Evolutionary conservation across 2,797 vertebrate genomes (phyloP).

Genomic region (Myotis myotis): DNA sequence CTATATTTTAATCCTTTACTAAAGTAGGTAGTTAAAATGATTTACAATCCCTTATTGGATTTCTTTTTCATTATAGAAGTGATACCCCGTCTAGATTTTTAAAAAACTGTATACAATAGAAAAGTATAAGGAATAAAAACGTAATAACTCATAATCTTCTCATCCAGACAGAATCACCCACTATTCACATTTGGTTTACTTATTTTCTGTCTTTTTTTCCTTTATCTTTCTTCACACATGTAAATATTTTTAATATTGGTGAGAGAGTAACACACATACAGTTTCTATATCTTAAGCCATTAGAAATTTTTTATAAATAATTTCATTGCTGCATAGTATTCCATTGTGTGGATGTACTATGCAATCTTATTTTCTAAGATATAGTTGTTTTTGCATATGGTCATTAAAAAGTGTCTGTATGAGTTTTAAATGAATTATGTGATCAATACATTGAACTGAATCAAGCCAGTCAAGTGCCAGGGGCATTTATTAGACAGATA

Average conservation of each 20-base stretch:
- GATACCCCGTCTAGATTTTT: background rate
- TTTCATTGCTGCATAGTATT: background rate
- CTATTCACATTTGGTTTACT: background rate
- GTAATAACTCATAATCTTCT: background rate
- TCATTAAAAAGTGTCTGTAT: background rate
- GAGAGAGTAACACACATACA: background rate
- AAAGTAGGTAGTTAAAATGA: slow-evolving; percentile 16
- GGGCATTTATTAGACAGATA: slow-evolving; percentile 19
- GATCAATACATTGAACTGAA: slow-evolving; percentile 24
- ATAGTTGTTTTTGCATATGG: background rate
- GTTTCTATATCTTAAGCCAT: background rate
- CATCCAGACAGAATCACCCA: background rate
- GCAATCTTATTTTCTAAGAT: background rate
- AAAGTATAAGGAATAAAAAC: slow-evolving; percentile 31
- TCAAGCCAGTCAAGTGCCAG: slow-evolving; percentile 9
- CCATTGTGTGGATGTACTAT: background rate
- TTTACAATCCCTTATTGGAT: background rate
- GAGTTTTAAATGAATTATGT: slow-evolving; percentile 33
- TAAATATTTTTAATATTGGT: background rate
- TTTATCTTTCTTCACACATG: slow-evolving; percentile 2
- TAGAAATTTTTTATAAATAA: background rate
- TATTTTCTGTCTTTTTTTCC: background rate
- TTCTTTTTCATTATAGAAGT: slow-evolving; percentile 29
- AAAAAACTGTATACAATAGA: slow-evolving; percentile 4
- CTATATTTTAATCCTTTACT: slow-evolving; percentile 39